A percentile compares a stretch with the other conserved stretches of the same genome.
phyloP scores from a whole-genome alignment of 35 echinoderm and acorn worm species.

The Amphiura filiformis region DNA sequence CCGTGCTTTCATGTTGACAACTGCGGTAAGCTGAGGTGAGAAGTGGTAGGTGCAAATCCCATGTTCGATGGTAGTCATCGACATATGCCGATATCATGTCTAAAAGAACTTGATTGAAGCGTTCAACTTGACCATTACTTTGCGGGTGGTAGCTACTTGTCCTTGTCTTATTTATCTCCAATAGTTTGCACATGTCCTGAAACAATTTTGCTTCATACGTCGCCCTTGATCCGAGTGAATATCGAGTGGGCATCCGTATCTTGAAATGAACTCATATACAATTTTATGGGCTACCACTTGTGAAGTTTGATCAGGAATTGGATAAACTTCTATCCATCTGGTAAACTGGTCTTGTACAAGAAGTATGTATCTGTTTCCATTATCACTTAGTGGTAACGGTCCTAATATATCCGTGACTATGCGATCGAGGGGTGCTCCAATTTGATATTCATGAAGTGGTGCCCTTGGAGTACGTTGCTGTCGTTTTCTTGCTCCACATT shows the following conservation, averaged over 20 bases:
- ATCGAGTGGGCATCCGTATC: slow-evolving; percentile 34
- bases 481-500: slow-evolving; percentile 24
- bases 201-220: slow-evolving; percentile 55
- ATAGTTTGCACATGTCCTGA: slow-evolving; percentile 29
- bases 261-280: slow-evolving; percentile 44
- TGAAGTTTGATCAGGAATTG: slow-evolving; percentile 62
- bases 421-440: slow-evolving; percentile 58
- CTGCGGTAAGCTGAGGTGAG: slow-evolving; percentile 43
- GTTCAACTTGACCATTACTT: slow-evolving; percentile 45
- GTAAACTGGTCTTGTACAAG: slow-evolving; percentile 57
- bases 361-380: slow-evolving; percentile 48
- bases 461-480: background rate
- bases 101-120: slow-evolving; percentile 49
- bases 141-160: slow-evolving; percentile 41
- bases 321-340: slow-evolving; percentile 59
- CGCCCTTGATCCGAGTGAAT: slow-evolving; percentile 54
- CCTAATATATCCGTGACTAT: slow-evolving; percentile 62
- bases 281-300: slow-evolving; percentile 43
- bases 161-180: slow-evolving; percentile 30
- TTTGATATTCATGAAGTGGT: slow-evolving; percentile 4
- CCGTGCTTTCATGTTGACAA: slow-evolving; percentile 19
- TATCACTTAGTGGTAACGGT: slow-evolving; percentile 41
- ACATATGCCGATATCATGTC: slow-evolving; percentile 51
- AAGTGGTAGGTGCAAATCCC: slow-evolving; percentile 39
- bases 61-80: slow-evolving; percentile 30